Percentiles rank a stretch among this genome's conserved stretches.
Conservation (phyloP, 1,140 invertebrate genomes). For the Maniola jurtina region DNA sequence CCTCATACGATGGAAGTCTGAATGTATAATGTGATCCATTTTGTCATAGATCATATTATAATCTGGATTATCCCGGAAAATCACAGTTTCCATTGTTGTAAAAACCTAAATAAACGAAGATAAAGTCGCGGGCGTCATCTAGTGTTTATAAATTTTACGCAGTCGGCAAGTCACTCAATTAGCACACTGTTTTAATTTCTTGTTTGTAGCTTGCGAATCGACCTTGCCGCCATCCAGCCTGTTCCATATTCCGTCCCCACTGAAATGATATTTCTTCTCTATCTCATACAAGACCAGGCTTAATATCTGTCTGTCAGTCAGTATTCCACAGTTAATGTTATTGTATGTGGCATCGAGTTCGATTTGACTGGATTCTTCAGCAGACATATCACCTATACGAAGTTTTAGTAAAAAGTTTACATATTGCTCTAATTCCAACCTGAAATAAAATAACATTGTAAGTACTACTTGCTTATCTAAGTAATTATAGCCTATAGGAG, state of each 20-base stretch:
- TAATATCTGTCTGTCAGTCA: constrained; percentile 61
- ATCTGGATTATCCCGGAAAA: no score
- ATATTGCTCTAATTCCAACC: constrained; percentile 47
- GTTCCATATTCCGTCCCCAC: constrained; percentile 66
- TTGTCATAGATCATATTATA: no score
- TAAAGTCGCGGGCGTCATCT: background rate
- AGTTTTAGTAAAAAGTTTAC: constrained; percentile 41
- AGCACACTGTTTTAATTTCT: constrained; percentile 22
- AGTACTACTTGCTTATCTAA: no score
- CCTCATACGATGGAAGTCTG: no score
- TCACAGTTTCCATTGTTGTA: no score
- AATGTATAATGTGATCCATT: no score
- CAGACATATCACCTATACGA: constrained; percentile 25
- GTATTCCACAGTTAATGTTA: constrained; percentile 37
- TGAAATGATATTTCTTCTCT: constrained; percentile 71
- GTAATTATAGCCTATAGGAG: no score
- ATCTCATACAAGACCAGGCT: constrained; percentile 68
- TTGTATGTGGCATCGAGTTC: constrained; percentile 44
- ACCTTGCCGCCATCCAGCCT: constrained; percentile 40
- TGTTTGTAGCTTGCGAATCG: constrained; percentile 12
- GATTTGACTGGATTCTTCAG: constrained; percentile 15
- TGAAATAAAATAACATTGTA: constrained; percentile 23
- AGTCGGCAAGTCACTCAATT: background rate
- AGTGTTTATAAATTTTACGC: background rate
- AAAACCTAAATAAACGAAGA: no score